Conservation (phyloP, 2,797 vertebrate genomes). For the Chromobotia macracanthus region DNA sequence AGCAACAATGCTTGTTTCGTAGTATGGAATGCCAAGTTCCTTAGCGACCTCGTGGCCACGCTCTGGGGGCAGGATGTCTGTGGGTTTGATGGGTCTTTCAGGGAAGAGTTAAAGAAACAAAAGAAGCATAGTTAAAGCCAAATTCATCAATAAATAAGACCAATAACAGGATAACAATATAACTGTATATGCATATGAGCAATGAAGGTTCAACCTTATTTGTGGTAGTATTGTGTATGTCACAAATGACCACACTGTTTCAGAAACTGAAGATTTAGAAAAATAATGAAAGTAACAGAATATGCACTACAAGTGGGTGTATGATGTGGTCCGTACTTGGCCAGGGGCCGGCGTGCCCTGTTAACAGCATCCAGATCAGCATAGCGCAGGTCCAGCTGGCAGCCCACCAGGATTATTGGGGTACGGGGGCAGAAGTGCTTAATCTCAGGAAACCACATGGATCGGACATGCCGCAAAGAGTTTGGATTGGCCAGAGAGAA, state of each 20-base stretch:
- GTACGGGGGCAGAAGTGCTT: constrained; percentile 94
- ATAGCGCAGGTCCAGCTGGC: constrained; percentile 93
- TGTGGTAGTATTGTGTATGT: not conserved
- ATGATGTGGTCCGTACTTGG: constrained; percentile 75
- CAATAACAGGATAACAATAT: not conserved
- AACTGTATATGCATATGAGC: no score
- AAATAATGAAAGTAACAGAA: constrained; percentile 10
- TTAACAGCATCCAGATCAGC: constrained; percentile 85
- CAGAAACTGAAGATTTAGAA: not conserved
- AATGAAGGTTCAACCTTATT: no score
- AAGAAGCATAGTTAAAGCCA: not conserved
- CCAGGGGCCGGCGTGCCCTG: constrained; percentile 82
- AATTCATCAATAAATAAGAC: not conserved
- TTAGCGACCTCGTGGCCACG: constrained; percentile 89
- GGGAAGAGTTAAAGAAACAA: not conserved
- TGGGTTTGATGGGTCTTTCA: constrained; percentile 87
- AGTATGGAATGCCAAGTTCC: constrained; percentile 90
- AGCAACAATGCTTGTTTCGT: constrained; percentile 90
- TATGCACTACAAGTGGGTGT: not conserved
- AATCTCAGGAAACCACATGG: constrained; percentile 93
- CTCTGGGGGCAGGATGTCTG: constrained; percentile 89
- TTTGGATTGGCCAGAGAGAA: constrained; percentile 93
- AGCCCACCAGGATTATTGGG: constrained; percentile 90
- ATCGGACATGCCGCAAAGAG: constrained; percentile 89
- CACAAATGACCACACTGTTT: not conserved